Evolutionary conservation across 2,113 vertebrate species (phyloP).

Genomic region (Triplophysa rosa): DNA sequence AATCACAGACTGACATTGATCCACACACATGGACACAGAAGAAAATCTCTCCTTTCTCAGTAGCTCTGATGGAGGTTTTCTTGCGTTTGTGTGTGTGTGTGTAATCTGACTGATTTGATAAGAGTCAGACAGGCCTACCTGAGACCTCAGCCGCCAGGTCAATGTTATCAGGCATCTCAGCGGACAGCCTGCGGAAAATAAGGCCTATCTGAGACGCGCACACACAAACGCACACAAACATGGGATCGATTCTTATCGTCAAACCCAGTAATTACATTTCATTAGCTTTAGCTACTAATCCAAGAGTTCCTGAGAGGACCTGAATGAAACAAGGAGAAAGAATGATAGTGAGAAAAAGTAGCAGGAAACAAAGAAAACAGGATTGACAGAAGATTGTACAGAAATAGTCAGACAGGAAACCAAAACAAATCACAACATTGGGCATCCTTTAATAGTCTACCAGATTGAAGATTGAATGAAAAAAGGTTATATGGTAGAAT

Average conservation of each 20-base stretch:
- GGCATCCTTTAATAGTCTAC: background rate
- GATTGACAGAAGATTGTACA: background rate
- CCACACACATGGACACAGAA: slow-evolving; percentile 4
- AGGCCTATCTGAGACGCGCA: slow-evolving; percentile 48
- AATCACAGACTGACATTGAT: background rate
- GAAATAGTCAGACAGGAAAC: background rate
- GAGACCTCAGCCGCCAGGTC: slow-evolving; percentile 52
- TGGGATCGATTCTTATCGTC: slow-evolving; percentile 71
- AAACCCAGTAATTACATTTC: slow-evolving; percentile 73
- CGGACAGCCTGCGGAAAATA: slow-evolving; percentile 47
- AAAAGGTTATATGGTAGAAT: background rate
- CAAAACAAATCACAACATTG: background rate
- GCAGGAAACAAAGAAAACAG: slow-evolving; percentile 17
- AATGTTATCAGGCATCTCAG: slow-evolving; percentile 57
- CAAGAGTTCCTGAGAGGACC: slow-evolving; percentile 45
- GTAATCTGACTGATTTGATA: slow-evolving; percentile 55
- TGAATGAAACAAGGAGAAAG: slow-evolving; percentile 48
- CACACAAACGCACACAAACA: slow-evolving; percentile 50
- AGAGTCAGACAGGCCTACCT: slow-evolving; percentile 53
- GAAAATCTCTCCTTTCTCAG: slow-evolving; percentile 21
- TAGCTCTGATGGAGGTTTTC: slow-evolving; percentile 4
- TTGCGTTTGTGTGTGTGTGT: slow-evolving; percentile 46
- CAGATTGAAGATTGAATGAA: background rate
- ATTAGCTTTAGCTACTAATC: slow-evolving; percentile 65
- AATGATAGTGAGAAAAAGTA: slow-evolving; percentile 33